phyloP scores from a whole-genome alignment of 2,888 invertebrate genomes.

The Parnassius glacialis region DNA sequence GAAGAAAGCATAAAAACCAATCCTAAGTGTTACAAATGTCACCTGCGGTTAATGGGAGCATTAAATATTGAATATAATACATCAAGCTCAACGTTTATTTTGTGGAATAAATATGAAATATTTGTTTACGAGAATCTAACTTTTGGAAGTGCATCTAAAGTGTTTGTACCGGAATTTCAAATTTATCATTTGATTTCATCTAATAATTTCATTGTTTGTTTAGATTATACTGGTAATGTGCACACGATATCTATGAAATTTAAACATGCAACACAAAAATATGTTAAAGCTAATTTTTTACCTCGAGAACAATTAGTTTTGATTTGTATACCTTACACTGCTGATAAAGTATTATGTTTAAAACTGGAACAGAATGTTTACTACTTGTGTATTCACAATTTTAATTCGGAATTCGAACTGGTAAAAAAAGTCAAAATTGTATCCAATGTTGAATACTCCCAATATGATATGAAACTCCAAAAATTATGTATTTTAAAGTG shows the following conservation, averaged over 20 bases:
- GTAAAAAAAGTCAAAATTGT: constrained; percentile 33
- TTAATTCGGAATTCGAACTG: constrained; percentile 46
- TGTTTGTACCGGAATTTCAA: constrained; percentile 51
- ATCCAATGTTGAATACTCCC: constrained; percentile 13
- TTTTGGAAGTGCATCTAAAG: constrained; percentile 41
- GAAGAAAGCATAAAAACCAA: constrained; percentile 31
- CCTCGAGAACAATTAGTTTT: constrained; percentile 42
- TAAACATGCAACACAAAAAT: constrained; percentile 49
- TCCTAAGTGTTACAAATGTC: constrained; percentile 50
- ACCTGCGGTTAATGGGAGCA: constrained; percentile 40
- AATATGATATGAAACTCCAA: neutral
- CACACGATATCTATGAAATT: constrained; percentile 55
- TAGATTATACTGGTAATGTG: constrained; percentile 52
- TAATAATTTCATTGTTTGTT: constrained; percentile 52
- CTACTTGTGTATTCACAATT: constrained; percentile 46
- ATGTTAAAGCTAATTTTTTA: constrained; percentile 46
- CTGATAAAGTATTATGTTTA: constrained; percentile 45
- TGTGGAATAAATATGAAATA: constrained; percentile 72
- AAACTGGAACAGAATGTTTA: constrained; percentile 44
- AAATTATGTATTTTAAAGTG: constrained; percentile 16
- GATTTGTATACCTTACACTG: constrained; percentile 32
- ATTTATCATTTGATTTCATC: constrained; percentile 45
- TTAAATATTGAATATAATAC: constrained; percentile 50
- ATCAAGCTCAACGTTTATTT: constrained; percentile 39
- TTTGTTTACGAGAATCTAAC: constrained; percentile 53